Conservation (phyloP, 2,113 vertebrate genomes). For the Lichenostomus cassidix region DNA sequence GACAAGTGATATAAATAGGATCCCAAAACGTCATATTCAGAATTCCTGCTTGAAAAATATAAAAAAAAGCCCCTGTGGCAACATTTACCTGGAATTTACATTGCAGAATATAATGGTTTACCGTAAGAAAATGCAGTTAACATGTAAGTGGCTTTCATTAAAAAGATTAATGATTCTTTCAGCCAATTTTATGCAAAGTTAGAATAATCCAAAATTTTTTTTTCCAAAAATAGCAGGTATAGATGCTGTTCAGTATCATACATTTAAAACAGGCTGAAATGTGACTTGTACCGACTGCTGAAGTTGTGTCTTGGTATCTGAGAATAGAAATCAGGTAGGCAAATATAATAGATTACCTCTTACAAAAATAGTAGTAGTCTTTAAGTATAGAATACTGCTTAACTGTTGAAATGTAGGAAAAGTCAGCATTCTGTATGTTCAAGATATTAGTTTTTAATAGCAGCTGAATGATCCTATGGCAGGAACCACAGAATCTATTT, state of each 20-base stretch:
- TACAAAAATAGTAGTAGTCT: constrained; percentile 88
- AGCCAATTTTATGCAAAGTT: constrained; percentile 79
- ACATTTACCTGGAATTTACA: constrained; percentile 64
- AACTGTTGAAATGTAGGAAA: constrained; percentile 81
- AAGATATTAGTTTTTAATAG: constrained; percentile 85
- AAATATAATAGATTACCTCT: constrained; percentile 76
- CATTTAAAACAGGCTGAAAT: constrained; percentile 71
- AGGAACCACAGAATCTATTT: constrained; percentile 76
- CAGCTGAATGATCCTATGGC: constrained; percentile 82
- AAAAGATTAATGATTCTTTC: constrained; percentile 71
- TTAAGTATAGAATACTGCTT: constrained; percentile 81
- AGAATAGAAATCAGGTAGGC: constrained; percentile 77
- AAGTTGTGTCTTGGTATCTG: constrained; percentile 74
- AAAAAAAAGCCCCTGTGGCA: constrained; percentile 63
- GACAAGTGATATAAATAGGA: constrained; percentile 68
- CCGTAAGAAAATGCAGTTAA: constrained; percentile 77
- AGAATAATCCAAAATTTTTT: constrained; percentile 78
- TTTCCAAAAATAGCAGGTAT: constrained; percentile 76
- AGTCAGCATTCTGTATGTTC: constrained; percentile 83
- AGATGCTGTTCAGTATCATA: constrained; percentile 76
- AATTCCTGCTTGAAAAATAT: constrained; percentile 72
- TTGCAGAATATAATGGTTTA: constrained; percentile 74
- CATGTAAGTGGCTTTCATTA: constrained; percentile 73
- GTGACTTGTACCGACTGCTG: constrained; percentile 79
- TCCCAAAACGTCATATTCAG: constrained; percentile 48